Base-by-base conservation (phyloP, 2,888 invertebrate species). In the Andrena bucephala region DNA sequence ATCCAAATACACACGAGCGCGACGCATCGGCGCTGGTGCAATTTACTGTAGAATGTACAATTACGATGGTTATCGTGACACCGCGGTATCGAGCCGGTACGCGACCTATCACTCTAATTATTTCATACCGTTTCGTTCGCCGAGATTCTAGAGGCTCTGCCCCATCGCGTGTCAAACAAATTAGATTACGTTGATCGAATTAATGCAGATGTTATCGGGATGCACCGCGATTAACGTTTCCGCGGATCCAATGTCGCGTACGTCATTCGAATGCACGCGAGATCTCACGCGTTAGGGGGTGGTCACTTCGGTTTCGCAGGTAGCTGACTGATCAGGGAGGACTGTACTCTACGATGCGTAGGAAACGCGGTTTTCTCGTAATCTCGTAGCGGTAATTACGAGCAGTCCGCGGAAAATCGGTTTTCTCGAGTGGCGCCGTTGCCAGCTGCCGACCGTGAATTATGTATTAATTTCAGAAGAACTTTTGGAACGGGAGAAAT, bases 61-160 rank as follows among this genome's bases (percentile, higher is more conserved):
- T 69, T 74, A 52, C 60, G 72, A 66, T 77, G 24, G 57, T 59
- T 72, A 77, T 72, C 77, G 62, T 27, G 48, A 42, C 72, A 59
- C 50, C 20, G 27, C 27, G 54, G 10, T 16, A 66, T 52, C 48
- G 6, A 59, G 77, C 36, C n/a, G 10, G 10, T n/a, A 10, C 57
- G 65, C 57, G 42, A 42, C 42, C 57, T 20, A 60, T 62, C 33
- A 8, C 3, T 68, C 48, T 16, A 50, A 67, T 74, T 74, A 33
- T 59, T 48, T 50, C 67, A 24, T 36, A 52, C 24, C 48, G 50
- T 52, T 50, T 63, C 69, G 42, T 54, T 60, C 29, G 24, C 24
- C 31, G 31, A 24, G 13, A 33, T 54, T 29, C 60, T 20, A n/a
- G 1, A 1, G 5, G 2, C 62, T 42, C 68, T 52, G n/a, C 50